Base-by-base conservation (phyloP, 2,888 invertebrate genomes). In the Lithophane socia region DNA sequence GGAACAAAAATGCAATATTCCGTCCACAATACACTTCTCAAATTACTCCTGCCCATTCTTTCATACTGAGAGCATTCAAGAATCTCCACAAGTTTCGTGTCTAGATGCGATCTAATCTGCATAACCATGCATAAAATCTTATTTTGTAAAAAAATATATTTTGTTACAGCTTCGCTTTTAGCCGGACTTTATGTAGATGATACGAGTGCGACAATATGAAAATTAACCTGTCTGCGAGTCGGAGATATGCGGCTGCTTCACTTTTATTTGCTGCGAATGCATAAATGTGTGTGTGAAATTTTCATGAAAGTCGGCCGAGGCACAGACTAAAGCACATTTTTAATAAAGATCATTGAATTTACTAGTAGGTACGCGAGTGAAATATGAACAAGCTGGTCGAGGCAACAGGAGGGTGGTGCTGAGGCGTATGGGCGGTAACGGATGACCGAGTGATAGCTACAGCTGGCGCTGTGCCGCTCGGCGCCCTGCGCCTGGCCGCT, bases 371-470 rank as follows among this genome's bases (percentile, higher is more conserved):
- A 80, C 80, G 84, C 78, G 83, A 79, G 76, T 86, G 85, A 89
- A 88, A 88, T 87, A 88, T 88, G 87, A 87, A 87, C 84, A 80
- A 87, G 86, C 83, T 84, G 85, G 69, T 82, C 21, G 79, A 82
- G 87, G 90, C 90, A 92, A 92, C 93, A 92, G 92, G 92, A 92
- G 93, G 92, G 93, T 91, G 90, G 92, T 79, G 78, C 85, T 86
- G 82, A 84, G 86, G 80, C 83, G 89, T 88, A 88, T 90, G 91
- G 89, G 90, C 89, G 90, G 89, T 81, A 77, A 88, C 88, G 83
- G 84, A 86, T 79, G 84, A 77, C 83, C 86, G 83, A 75, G 73
- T 75, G 67, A 74, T 71, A 60, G 84, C 68, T 78, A 73, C 76
- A 80, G 78, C 85, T 74, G 78, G 74, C 77, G 78, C 74, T 83